Conservation (phyloP, 2,113 vertebrate genomes). For the Melanocharis versteri region DNA sequence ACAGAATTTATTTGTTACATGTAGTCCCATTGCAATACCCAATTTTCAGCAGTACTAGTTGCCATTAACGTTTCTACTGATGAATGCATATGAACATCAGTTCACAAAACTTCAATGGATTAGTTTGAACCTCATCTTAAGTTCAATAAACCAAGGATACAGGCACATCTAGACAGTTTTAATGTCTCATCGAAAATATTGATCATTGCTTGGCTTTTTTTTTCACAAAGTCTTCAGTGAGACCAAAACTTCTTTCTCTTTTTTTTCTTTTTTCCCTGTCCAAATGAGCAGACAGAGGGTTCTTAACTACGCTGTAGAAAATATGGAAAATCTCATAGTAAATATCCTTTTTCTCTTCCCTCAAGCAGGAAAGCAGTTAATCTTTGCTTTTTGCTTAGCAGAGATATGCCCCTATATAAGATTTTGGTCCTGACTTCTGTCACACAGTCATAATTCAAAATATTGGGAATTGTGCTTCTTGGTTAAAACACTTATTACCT, state of each 20-base stretch:
- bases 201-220: not conserved
- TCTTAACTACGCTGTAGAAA: not conserved
- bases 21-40: not conserved
- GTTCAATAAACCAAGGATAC: not conserved
- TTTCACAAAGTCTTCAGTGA: not conserved
- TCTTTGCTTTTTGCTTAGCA: not conserved
- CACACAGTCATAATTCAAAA: not conserved
- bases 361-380: not conserved
- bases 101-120: not conserved
- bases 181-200: slow-evolving; percentile 17
- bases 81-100: not conserved
- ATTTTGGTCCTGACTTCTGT: not conserved
- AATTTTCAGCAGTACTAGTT: not conserved
- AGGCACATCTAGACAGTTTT: not conserved
- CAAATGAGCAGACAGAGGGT: not conserved
- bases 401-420: not conserved
- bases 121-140: not conserved
- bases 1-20: not conserved
- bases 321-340: not conserved
- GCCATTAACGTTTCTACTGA: not conserved
- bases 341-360: not conserved
- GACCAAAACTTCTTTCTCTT: not conserved
- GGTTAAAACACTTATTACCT: not conserved
- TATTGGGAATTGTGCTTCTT: not conserved
- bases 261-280: not conserved